Evolutionary conservation across 2,888 invertebrate species (phyloP).

Genomic region (Dione vanillae): DNA sequence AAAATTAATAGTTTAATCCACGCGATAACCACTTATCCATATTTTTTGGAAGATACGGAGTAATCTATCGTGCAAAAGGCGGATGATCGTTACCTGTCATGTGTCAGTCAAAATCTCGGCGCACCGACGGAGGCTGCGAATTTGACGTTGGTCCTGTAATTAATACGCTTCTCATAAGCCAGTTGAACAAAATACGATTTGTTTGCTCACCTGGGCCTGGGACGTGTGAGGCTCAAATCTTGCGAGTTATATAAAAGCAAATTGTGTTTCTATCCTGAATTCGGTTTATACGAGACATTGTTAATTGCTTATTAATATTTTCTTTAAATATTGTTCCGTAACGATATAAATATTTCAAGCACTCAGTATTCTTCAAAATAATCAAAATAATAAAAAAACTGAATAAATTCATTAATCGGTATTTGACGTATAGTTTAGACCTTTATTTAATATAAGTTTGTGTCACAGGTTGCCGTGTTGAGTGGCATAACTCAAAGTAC

Average conservation of each 20-base stretch:
- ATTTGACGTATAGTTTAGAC: too few relatives aligned
- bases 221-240: neutral
- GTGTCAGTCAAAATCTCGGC: slow-evolving; percentile 40
- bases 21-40: slow-evolving; percentile 39
- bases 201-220: slow-evolving; percentile 46
- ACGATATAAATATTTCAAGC: too few relatives aligned
- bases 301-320: neutral
- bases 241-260: neutral
- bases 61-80: slow-evolving; percentile 30
- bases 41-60: slow-evolving; percentile 39
- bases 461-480: too few relatives aligned
- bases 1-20: slow-evolving; percentile 40
- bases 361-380: too few relatives aligned
- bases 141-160: slow-evolving; percentile 60
- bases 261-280: neutral
- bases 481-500: too few relatives aligned
- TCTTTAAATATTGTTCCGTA: too few relatives aligned
- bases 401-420: too few relatives aligned
- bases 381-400: too few relatives aligned
- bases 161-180: slow-evolving; percentile 78
- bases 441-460: too few relatives aligned
- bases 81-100: slow-evolving; percentile 26
- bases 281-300: neutral
- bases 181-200: slow-evolving; percentile 74
- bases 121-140: slow-evolving; percentile 44